Conservation (phyloP, 1,140 invertebrate genomes). For the Heliconius congener region DNA sequence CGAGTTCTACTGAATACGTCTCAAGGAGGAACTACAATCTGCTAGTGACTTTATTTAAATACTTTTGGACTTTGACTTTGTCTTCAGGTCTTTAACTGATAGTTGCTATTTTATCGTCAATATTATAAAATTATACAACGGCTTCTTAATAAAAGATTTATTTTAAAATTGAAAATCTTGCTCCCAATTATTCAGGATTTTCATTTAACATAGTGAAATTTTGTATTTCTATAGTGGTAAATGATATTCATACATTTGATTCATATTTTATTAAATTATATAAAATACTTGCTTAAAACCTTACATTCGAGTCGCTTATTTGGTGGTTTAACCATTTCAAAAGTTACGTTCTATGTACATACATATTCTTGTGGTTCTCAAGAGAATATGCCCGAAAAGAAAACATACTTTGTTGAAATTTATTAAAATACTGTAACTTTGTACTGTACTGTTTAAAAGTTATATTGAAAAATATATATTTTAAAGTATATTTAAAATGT, state of each 20-base stretch:
- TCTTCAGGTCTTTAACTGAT: not conserved
- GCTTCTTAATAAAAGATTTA: not conserved
- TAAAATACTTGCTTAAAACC: not conserved
- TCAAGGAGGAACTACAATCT: conserved; percentile 38
- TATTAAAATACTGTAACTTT: not conserved
- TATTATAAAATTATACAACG: not conserved
- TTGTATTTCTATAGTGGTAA: no score
- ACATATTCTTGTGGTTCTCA: not conserved
- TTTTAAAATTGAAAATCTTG: not conserved
- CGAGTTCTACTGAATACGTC: conserved; percentile 43
- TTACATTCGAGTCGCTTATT: not conserved
- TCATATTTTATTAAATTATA: not conserved
- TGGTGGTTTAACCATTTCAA: not conserved
- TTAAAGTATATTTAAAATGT: not conserved
- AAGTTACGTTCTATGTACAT: not conserved
- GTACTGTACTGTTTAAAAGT: not conserved
- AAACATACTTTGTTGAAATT: not conserved
- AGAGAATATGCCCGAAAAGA: not conserved
- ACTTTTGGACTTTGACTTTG: not conserved
- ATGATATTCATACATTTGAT: no score
- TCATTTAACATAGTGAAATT: no score
- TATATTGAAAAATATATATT: not conserved
- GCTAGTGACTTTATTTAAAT: conserved; percentile 22
- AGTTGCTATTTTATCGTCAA: not conserved
- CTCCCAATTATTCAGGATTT: no score